Base-by-base conservation (phyloP, 1,140 invertebrate genomes). In the Macrobrachium rosenbergii region DNA sequence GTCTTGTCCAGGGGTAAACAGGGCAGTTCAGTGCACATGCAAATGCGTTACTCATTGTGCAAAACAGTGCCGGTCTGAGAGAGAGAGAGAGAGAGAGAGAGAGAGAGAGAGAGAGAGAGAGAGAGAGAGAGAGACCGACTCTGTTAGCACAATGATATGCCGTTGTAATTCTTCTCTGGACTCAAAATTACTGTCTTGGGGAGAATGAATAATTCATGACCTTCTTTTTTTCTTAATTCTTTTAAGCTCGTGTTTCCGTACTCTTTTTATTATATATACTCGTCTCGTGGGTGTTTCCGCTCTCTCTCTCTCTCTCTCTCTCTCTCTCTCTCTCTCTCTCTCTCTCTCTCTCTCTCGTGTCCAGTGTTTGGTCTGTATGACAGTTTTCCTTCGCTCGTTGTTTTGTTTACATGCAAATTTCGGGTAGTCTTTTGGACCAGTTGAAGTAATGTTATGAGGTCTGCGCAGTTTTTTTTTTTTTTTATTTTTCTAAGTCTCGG, bases 301-400 rank as follows among this genome's bases (percentile, higher is more conserved):
- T 78, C 37, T 59, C 45, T 78, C 45, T 17, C 76, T 60, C 76
- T 78, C 37, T 60, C 76, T 60, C 45, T 45, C 45, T 60, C n/a
- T 77, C 75, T 77, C 75, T 77, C 75, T 77, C 75, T 77, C 75
- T 77, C 75, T 77, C 75, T 77, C 75, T 77, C 23, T 43, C 23
- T 77, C 23, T 77, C 23, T 43, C 37, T 77, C 37, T 43, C 75
- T 77, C 23, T 77, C n/a, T 45, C n/a, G 0, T 19, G 12, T 45
- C 21, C 21, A 16, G 75, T 52, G 37, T 52, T 52, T 19, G 14
- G 17, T 77, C 21, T 17, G 10, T 12, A 14, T 37, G 19, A 8
- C 37, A 0, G 3, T 80, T 63, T 28, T 23, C 17, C 28, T 62
- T 80, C 0, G 6, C 17, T 5, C n/a, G 28, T 2, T 7, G 2